These are phyloP conservation scores for Sebastiscus tertius DNA, from an alignment of 2,797 vertebrate species.

Conservation along the genomic window DNA sequence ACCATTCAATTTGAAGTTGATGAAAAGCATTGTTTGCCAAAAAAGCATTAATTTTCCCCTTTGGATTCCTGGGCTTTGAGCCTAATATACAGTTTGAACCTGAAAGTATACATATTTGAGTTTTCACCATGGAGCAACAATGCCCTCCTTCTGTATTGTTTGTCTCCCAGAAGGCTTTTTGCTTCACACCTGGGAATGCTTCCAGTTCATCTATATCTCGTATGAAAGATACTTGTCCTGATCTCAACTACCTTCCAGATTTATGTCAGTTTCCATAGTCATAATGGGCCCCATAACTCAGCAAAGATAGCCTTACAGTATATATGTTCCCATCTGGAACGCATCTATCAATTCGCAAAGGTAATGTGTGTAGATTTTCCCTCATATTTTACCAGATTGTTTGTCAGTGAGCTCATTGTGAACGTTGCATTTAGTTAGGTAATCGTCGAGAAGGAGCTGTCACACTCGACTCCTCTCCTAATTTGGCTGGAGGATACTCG, in stretches of 20 bases:
- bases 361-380: slow-evolving; percentile 32
- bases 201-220: slow-evolving; percentile 40
- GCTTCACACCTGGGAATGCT: slow-evolving; percentile 17
- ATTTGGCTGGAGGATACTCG: slow-evolving; percentile 9
- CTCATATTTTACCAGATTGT: slow-evolving; percentile 14
- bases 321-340: slow-evolving; percentile 57
- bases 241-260: slow-evolving; percentile 50
- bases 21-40: background rate
- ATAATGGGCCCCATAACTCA: slow-evolving; percentile 51
- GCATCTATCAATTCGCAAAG: slow-evolving; percentile 36
- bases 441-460: background rate
- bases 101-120: background rate
- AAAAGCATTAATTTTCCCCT: background rate
- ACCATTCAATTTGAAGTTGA: background rate
- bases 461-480: background rate
- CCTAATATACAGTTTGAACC: background rate
- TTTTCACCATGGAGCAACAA: background rate
- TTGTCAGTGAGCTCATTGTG: slow-evolving; percentile 30
- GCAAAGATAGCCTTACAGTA: slow-evolving; percentile 38
- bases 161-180: slow-evolving; percentile 9
- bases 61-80: background rate
- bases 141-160: background rate
- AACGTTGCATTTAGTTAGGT: slow-evolving; percentile 40
- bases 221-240: slow-evolving; percentile 49
- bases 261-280: slow-evolving; percentile 51